Evolutionary conservation across 2,113 vertebrate species (phyloP), one percentile per base, ranked within the genome.

Genomic region (Cynopterus brachyotis): DNA sequence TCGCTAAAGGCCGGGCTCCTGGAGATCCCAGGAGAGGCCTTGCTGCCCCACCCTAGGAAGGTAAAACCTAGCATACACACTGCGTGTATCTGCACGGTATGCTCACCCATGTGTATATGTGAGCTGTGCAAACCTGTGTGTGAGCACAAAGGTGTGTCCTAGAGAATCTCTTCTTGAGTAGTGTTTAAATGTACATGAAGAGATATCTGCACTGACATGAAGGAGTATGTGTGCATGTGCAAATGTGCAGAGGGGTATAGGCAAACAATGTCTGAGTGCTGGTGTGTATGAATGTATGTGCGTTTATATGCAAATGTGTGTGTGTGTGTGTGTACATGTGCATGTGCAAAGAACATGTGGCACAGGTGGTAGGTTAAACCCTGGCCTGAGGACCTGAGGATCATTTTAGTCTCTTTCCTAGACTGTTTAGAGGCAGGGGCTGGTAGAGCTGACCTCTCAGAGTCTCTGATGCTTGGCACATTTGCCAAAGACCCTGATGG

Each of bases 1-100:
- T 95, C 24, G 45, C 90, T 91, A 86, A 97, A 96, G 66, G 35
- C 89, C n/a, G 0, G 47, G 28, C 64, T 60, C 30, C 28, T 0
- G 70, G 60, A 87, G 47, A 45, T 19, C 84, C 79, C n/a, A 20
- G 69, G 50, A 75, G 53, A 80, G 35, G 37, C 47, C 19, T 70
- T 1, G 1, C 57, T 15, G 35, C 50, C 50, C 42, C 35, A 40
- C 24, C 5, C 10, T 2, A 10, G 37, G 28, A 53, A 53, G 86
- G 70, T 76, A 45, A 35, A 67, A 6, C 26, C 0, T 0, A 32
- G 45, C 37, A 24, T n/a, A 17, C 1, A 6, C 3, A 5, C 55
- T 5, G 0, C 1, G 0, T 35, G 10, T 35, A 8, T 79, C 86
- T 37, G 1, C 2, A 16, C 30, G 22, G 37, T 47, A 17, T 70